Percentiles rank a stretch among this genome's conserved stretches.
Conservation (phyloP, 2,888 invertebrate species). For the Polymixis flavicincta region DNA sequence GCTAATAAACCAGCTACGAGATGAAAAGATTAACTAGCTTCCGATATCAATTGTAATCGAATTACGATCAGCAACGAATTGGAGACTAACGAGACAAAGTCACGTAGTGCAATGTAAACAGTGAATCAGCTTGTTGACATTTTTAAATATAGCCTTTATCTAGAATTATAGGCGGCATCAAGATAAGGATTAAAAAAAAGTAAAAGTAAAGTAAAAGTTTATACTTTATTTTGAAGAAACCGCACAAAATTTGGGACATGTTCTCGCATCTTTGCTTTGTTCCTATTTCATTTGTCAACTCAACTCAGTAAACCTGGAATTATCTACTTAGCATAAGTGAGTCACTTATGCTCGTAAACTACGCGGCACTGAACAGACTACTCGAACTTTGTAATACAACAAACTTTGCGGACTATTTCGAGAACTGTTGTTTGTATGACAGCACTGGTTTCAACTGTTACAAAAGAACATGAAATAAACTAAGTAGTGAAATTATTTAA, state of each 20-base stretch:
- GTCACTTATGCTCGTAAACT: constrained; percentile 58
- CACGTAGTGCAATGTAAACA: constrained; percentile 21
- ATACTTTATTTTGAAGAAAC: constrained; percentile 26
- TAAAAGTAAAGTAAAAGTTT: too few species aligned
- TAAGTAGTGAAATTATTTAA: background rate
- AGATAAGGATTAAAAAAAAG: too few species aligned
- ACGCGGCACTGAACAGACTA: constrained; percentile 44
- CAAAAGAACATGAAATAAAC: constrained; percentile 20
- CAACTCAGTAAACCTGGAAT: constrained; percentile 57
- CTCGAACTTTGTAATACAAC: constrained; percentile 55
- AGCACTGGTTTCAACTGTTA: constrained; percentile 21
- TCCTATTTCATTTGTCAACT: constrained; percentile 56
- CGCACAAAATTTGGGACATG: constrained; percentile 13
- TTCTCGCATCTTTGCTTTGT: constrained; percentile 34
- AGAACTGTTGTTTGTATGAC: constrained; percentile 34
- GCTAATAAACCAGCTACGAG: constrained; percentile 57
- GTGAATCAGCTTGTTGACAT: constrained; percentile 26
- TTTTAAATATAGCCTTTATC: background rate
- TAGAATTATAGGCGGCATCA: background rate
- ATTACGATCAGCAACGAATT: constrained; percentile 67
- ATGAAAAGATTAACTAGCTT: constrained; percentile 63
- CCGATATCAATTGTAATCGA: constrained; percentile 61
- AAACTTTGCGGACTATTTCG: constrained; percentile 59
- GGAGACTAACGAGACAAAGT: constrained; percentile 63
- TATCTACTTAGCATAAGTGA: constrained; percentile 65